Base-by-base conservation (phyloP, 2,797 vertebrate species). In the Bovichtus diacanthus region DNA sequence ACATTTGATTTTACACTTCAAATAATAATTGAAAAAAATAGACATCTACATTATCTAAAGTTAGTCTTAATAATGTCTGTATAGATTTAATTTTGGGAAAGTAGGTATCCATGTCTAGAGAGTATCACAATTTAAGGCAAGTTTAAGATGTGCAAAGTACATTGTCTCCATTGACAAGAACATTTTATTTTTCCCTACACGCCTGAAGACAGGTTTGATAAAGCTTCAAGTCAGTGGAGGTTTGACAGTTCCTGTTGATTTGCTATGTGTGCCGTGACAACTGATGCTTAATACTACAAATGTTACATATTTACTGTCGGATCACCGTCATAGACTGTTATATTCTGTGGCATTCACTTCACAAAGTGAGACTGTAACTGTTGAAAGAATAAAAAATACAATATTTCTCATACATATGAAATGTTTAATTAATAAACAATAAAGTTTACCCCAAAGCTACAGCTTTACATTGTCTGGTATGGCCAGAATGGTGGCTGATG, bases 161-260 rank as follows among this genome's bases (percentile, higher is more conserved):
- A 71, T 71, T 0, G 10, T 53, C 49, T 74, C 25, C 44, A 46
- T 15, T 29, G n/a, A 21, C 58, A 59, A 65, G 60, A 65, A 61
- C 59, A 66, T 47, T 61, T 65, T 62, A 43, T 68, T 47, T 74
- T 6, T 56, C 5, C 51, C 43, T 82, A 43, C 29, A 49, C 1
- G 23, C 74, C 47, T 43, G 44, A 53, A 63, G 68, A 44, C 64
- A 78, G 74, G 72, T 49, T 27, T 73, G 31, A 79, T 69, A 10
- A 38, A 78, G 44, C 46, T 34, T 25, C 25, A 16, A 72, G 54
- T 67, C 73, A 49, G 34, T 6, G 7, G 23, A 43, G 31, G 29
- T 80, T 25, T 58, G 54, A 76, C 44, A 44, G 25, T 9, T 54
- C 27, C 0, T 9, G 36, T 61, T 12, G 19, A 70, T 73, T 66